Conservation (phyloP, 2,888 invertebrate genomes). For the Melipona beecheii region DNA sequence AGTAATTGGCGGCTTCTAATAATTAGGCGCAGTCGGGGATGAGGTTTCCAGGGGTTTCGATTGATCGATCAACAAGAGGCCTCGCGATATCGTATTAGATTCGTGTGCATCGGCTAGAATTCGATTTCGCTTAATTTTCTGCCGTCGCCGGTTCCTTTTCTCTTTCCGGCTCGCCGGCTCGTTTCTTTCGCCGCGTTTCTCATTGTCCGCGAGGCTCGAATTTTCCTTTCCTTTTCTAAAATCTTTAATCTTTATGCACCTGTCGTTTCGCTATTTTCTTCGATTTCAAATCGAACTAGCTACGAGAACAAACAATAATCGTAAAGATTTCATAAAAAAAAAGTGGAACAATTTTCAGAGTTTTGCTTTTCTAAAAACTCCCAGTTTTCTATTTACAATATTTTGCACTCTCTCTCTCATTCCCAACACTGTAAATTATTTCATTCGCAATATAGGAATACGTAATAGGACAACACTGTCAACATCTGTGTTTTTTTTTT, state of each 20-base stretch:
- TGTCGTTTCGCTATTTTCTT: too few relatives aligned
- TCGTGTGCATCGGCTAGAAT: slow-evolving; percentile 8
- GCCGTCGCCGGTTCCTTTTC: slow-evolving; percentile 19
- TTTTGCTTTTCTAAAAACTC: too few relatives aligned
- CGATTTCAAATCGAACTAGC: too few relatives aligned
- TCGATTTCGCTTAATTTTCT: slow-evolving; percentile 39
- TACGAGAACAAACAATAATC: too few relatives aligned
- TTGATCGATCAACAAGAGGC: slow-evolving; percentile 39
- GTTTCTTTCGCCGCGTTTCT: slow-evolving; percentile 4
- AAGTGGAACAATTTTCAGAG: too few relatives aligned
- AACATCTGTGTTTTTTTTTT: background rate
- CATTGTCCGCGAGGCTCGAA: background rate
- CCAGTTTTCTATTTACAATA: too few relatives aligned
- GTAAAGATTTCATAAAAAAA: too few relatives aligned
- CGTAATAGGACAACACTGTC: too few relatives aligned
- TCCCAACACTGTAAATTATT: background rate
- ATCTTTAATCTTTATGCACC: too few relatives aligned
- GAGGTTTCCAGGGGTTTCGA: slow-evolving; percentile 35
- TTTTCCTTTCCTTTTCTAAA: too few relatives aligned
- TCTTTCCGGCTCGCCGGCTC: slow-evolving; percentile 12
- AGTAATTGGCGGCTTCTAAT: slow-evolving; percentile 53
- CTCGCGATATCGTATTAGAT: slow-evolving; percentile 20
- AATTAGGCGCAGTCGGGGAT: slow-evolving; percentile 50
- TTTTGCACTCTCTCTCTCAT: background rate
- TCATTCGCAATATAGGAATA: background rate